Conservation (phyloP, 2,797 vertebrate genomes). For the Trematocara caparti region DNA sequence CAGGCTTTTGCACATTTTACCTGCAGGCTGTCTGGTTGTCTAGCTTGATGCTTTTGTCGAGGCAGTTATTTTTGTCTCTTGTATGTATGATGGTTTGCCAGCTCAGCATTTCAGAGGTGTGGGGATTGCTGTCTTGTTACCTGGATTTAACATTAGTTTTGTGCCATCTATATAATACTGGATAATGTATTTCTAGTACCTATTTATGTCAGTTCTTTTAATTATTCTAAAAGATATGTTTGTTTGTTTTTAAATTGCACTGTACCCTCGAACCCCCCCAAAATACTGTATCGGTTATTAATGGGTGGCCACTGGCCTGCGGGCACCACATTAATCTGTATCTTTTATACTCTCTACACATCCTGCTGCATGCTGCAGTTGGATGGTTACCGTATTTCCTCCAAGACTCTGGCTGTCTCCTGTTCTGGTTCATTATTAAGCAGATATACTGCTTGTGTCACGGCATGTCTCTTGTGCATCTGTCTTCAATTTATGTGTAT, state of each 20-base stretch:
- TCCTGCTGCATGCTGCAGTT: neutral
- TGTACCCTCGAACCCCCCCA: neutral
- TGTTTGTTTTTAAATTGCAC: neutral
- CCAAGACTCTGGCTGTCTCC: neutral
- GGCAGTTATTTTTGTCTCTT: neutral
- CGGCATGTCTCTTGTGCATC: neutral
- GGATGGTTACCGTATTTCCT: neutral
- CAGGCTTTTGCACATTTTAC: neutral
- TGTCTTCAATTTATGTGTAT: neutral
- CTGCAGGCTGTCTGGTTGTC: neutral
- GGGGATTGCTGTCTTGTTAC: neutral
- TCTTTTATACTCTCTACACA: neutral
- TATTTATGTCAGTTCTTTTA: neutral
- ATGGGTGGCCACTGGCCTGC: neutral
- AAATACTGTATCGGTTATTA: neutral
- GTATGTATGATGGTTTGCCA: neutral
- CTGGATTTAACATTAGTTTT: neutral
- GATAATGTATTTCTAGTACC: neutral
- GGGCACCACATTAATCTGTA: neutral
- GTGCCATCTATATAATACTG: neutral
- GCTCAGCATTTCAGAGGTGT: neutral
- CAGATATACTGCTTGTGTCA: neutral
- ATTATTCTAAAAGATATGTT: neutral
- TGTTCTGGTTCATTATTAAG: slow-evolving; percentile 16
- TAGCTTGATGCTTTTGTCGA: neutral